A percentile compares a stretch with the other conserved stretches of the same genome.
Conservation (phyloP, 2,113 vertebrate species). For the Strix aluco region DNA sequence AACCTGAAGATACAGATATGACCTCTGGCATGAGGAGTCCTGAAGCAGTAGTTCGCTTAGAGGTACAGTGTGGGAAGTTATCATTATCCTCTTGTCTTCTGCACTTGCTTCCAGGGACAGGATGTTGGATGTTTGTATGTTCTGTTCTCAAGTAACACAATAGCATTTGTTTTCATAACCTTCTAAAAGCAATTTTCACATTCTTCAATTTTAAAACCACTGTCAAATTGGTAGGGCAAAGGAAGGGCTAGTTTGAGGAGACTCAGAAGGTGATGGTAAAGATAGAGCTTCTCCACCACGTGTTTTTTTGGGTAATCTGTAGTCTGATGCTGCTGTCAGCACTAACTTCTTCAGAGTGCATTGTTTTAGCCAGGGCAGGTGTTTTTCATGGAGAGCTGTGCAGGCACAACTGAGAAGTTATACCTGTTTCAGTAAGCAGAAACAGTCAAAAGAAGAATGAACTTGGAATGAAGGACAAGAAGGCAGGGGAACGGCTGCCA, state of each 20-base stretch:
- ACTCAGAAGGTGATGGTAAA: neutral
- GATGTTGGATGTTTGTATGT: neutral
- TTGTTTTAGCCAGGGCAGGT: neutral
- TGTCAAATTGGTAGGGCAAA: neutral
- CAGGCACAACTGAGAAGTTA: neutral
- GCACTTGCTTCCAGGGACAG: neutral
- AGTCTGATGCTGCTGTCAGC: neutral
- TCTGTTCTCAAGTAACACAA: neutral
- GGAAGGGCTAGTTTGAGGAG: neutral
- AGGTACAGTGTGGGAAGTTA: rapidly evolving
- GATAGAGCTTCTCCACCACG: neutral
- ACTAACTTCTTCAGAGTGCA: neutral
- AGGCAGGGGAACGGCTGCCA: neutral
- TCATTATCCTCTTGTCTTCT: neutral
- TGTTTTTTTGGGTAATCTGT: neutral
- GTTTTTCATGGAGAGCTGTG: neutral
- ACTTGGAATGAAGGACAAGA: neutral
- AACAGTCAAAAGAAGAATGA: neutral
- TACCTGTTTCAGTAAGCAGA: neutral
- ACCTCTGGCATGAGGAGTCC: neutral
- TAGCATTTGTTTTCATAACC: neutral
- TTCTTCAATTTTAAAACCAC: neutral
- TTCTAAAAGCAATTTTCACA: neutral
- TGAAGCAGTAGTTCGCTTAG: neutral
- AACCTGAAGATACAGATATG: neutral